Evolutionary conservation across 2,888 invertebrate species (phyloP).

Genomic region (Caenorhabditis macrosperma): DNA sequence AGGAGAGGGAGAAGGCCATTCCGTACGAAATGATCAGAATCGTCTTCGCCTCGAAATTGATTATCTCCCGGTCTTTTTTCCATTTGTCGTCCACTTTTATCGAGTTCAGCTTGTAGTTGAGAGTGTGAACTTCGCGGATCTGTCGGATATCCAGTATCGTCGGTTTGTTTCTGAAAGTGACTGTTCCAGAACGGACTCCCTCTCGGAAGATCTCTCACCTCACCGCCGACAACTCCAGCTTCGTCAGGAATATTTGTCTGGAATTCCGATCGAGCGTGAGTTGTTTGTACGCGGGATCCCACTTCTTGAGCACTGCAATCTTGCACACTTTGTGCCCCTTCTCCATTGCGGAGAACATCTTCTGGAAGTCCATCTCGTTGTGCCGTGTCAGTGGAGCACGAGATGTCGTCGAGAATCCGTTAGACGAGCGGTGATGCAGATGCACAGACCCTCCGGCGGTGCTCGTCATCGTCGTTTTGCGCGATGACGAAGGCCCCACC

Average conservation of each 20-base stretch:
- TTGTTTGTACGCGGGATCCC: slow-evolving; percentile 76
- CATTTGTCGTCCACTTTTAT: slow-evolving; percentile 79
- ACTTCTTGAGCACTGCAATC: slow-evolving; percentile 75
- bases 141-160: slow-evolving; percentile 73
- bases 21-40: slow-evolving; percentile 78
- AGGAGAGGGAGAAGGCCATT: slow-evolving; percentile 71
- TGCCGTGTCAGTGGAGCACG: slow-evolving; percentile 44
- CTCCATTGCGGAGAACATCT: slow-evolving; percentile 74
- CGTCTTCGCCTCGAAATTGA: slow-evolving; percentile 70
- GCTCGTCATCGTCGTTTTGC: slow-evolving; percentile 41
- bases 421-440: slow-evolving; percentile 48
- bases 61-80: slow-evolving; percentile 74
- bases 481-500: slow-evolving; percentile 43
- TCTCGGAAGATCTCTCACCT: slow-evolving; percentile 55
- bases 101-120: slow-evolving; percentile 73
- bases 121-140: slow-evolving; percentile 76
- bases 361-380: slow-evolving; percentile 71
- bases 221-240: slow-evolving; percentile 61
- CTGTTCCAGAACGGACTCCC: not conserved
- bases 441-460: slow-evolving; percentile 39
- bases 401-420: slow-evolving; percentile 19
- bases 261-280: slow-evolving; percentile 74
- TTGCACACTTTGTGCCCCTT: slow-evolving; percentile 77
- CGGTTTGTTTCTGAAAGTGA: slow-evolving; percentile 63
- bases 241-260: slow-evolving; percentile 71